Base-by-base conservation (phyloP, 1,140 invertebrate genomes). In the Sitobion miscanthi region DNA sequence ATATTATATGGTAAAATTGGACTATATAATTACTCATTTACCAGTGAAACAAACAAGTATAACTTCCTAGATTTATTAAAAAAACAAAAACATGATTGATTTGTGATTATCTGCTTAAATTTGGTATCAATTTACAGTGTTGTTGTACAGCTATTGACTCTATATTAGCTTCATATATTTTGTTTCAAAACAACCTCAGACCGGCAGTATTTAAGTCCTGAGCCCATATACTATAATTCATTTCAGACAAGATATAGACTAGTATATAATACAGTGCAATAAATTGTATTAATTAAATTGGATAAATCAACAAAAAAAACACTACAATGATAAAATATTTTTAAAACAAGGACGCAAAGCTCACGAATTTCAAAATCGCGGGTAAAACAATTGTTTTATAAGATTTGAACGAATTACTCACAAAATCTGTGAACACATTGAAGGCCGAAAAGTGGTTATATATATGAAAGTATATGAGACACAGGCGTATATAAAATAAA, bases 281-380 rank as follows among this genome's bases (percentile, higher is more conserved):
- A 90, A 1, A 6, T 90, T 90, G 54, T 62, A 62, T 62, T n/a
- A 62, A 90, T 1, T 11, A 52, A 62, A 90, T 45, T 45, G 88
- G 57, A 90, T n/a, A 57, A 89, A 89, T 57, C 38, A 54, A 42
- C 49, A 38, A 7, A 57, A 57, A 89, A 57, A 89, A 89, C 35
- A 23, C 20, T 20, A 38, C 7, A 38, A 35, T 57, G 35, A 54
- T 38, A 89, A 23, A 38, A 23, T 54, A 7, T 89, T 38, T 20
- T 8, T 8, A 62, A n/a, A 23, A 38, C 88, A 90, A 90, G 88
- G 88, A 90, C 88, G 54, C 14, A 2, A 30, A 21, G 20, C 38
- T 90, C 88, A 90, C 88, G 88, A 90, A 62, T 90, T 90, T 14
- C 5, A 57, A 42, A 90, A 90, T 45, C 38, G 17, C 20, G n/a